Percentiles rank a stretch among this genome's conserved stretches.
Conservation (phyloP, 2,888 invertebrate genomes). For the Machimus rusticus region DNA sequence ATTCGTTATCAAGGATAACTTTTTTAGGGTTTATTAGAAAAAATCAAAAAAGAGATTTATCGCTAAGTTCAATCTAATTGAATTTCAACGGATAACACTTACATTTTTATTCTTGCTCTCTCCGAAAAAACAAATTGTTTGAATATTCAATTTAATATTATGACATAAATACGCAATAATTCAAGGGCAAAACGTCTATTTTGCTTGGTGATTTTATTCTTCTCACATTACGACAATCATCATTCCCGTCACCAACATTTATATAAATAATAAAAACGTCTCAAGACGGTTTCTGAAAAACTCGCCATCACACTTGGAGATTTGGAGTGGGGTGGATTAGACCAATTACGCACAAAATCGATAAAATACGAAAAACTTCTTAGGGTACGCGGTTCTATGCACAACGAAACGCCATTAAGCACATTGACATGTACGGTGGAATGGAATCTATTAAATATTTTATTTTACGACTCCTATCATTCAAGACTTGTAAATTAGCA, state of each 20-base stretch:
- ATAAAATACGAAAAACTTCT: conserved; percentile 18
- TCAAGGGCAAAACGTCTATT: neutral
- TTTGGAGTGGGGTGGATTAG: neutral
- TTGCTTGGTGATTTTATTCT: neutral
- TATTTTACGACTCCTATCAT: neutral
- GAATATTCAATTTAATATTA: neutral
- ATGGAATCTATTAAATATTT: neutral
- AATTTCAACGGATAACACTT: neutral
- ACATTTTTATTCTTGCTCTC: neutral
- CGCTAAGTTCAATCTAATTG: neutral
- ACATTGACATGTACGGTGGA: neutral
- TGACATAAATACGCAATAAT: neutral
- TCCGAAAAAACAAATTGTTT: neutral
- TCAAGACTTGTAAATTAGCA: neutral
- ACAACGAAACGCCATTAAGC: neutral
- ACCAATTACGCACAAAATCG: conserved; percentile 30
- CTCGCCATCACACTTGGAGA: neutral
- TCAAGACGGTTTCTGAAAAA: neutral
- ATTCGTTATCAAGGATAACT: neutral
- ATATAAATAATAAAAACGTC: neutral
- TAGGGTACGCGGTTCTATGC: neutral
- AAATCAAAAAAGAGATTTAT: neutral
- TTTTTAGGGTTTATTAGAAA: neutral
- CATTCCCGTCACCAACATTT: neutral
- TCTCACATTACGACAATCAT: neutral